Evolutionary conservation across 2,888 invertebrate genomes (phyloP).

Genomic region (Cybosia mesomella): DNA sequence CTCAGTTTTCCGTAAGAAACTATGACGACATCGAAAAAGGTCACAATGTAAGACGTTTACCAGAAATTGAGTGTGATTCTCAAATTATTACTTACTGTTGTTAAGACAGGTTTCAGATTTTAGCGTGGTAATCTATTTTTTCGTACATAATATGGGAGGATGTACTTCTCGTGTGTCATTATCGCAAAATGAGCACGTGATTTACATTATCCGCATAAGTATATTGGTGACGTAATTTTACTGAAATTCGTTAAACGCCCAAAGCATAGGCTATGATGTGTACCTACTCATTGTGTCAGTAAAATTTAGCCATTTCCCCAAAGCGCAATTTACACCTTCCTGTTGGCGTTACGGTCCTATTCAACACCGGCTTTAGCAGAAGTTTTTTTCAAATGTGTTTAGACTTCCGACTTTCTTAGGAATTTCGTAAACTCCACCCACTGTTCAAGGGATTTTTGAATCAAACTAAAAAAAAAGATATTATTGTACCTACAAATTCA

Average conservation of each 20-base stretch:
- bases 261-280: background rate
- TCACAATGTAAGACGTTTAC: background rate
- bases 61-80: background rate
- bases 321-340: background rate
- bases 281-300: background rate
- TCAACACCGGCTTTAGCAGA: background rate
- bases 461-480: background rate
- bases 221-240: conserved; percentile 38
- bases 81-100: background rate
- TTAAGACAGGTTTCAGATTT: background rate
- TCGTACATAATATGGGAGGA: background rate
- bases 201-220: conserved; percentile 24
- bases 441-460: background rate
- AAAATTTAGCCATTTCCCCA: conserved; percentile 3
- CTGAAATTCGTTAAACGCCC: conserved; percentile 19
- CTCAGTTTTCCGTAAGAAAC: background rate
- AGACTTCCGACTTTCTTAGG: background rate
- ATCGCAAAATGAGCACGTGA: conserved; percentile 28
- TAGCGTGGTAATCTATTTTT: background rate
- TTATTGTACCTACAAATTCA: background rate
- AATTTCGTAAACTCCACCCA: background rate
- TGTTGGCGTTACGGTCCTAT: background rate
- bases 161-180: conserved; percentile 5
- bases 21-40: background rate
- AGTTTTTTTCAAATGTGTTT: background rate